A percentile compares a stretch with the other conserved stretches of the same genome.
These are phyloP conservation scores for Dallia pectoralis DNA, from an alignment of 2,797 vertebrate species.

Conservation along the genomic window DNA sequence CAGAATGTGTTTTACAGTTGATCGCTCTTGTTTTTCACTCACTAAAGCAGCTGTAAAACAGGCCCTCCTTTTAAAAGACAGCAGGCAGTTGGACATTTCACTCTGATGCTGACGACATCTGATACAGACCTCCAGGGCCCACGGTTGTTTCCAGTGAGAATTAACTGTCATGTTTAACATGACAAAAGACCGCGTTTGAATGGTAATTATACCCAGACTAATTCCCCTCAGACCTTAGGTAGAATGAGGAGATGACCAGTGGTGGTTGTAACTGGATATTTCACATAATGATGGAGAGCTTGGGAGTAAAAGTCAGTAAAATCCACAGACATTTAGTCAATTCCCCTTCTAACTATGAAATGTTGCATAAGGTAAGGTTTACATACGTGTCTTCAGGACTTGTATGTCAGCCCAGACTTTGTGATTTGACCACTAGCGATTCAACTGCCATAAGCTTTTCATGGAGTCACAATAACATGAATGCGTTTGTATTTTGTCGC, in stretches of 20 bases:
- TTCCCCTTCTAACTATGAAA: background rate
- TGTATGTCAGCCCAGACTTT: slow-evolving; percentile 12
- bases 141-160: slow-evolving; percentile 24
- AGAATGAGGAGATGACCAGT: slow-evolving; percentile 11
- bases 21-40: background rate
- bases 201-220: slow-evolving; percentile 5
- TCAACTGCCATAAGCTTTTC: background rate
- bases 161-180: slow-evolving; percentile 49
- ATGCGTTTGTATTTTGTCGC: background rate
- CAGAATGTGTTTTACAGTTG: background rate
- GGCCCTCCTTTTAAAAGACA: slow-evolving; percentile 50
- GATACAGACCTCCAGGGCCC: slow-evolving; percentile 43
- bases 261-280: background rate
- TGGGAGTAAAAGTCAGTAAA: slow-evolving; percentile 2
- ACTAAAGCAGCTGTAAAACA: slow-evolving; percentile 56
- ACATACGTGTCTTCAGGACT: slow-evolving; percentile 18
- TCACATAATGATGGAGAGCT: background rate
- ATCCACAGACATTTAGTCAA: slow-evolving; percentile 38
- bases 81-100: slow-evolving; percentile 46
- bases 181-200: slow-evolving; percentile 33
- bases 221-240: slow-evolving; percentile 11
- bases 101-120: slow-evolving; percentile 55
- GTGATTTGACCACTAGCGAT: background rate
- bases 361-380: background rate
- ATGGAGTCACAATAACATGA: background rate